Conservation (phyloP, 1,140 invertebrate genomes). For the Zaprionus africanus region DNA sequence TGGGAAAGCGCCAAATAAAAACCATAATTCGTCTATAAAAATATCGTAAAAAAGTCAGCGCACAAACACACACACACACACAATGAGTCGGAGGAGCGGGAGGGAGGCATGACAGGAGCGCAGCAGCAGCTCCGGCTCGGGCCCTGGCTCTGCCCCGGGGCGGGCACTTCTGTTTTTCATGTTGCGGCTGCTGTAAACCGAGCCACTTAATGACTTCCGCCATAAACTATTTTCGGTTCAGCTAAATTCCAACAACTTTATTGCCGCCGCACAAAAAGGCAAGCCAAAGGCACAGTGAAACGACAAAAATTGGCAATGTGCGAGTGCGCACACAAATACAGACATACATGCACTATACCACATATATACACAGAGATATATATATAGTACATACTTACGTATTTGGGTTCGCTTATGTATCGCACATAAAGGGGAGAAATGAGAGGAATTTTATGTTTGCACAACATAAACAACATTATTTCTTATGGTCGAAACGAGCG, state of each 20-base stretch:
- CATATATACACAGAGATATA: constrained; percentile 23
- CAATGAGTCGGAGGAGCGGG: background rate
- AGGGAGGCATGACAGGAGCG: constrained; percentile 4
- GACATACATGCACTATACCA: constrained; percentile 29
- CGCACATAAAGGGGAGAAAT: constrained; percentile 45
- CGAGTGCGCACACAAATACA: constrained; percentile 16
- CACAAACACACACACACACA: constrained; percentile 36
- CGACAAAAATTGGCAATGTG: constrained; percentile 75
- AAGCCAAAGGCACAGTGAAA: constrained; percentile 46
- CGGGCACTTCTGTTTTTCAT: constrained; percentile 81
- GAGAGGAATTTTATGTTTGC: constrained; percentile 78
- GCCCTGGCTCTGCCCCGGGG: constrained; percentile 40
- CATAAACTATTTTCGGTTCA: constrained; percentile 83
- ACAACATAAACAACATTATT: constrained; percentile 83
- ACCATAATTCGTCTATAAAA: constrained; percentile 83
- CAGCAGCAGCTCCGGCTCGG: background rate
- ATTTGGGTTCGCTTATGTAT: background rate
- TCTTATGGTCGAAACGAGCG: constrained; percentile 68
- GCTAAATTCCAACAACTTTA: constrained; percentile 83
- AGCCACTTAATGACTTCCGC: constrained; percentile 83
- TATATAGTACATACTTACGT: constrained; percentile 22
- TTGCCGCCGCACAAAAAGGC: constrained; percentile 61
- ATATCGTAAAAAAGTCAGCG: constrained; percentile 74
- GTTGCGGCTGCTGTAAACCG: constrained; percentile 82
- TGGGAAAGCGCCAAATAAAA: constrained; percentile 73